Conservation (phyloP, 2,113 vertebrate genomes). For the Acrocephalus kingi region DNA sequence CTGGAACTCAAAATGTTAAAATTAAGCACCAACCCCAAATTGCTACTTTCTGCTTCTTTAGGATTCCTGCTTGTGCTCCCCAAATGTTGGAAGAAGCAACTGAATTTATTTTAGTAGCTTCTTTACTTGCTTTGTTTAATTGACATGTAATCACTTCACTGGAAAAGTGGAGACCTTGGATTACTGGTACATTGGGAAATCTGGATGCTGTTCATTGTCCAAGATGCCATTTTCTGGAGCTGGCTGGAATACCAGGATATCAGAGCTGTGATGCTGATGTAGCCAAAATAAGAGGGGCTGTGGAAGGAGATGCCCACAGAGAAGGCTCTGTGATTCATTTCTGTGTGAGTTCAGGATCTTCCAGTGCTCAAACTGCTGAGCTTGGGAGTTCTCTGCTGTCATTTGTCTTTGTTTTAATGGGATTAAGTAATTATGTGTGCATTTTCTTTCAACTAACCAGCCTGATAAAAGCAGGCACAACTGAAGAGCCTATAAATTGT, state of each 20-base stretch:
- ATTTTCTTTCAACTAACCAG: constrained; percentile 48
- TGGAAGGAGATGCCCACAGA: constrained; percentile 44
- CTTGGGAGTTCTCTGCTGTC: not conserved
- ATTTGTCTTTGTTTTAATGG: constrained; percentile 62
- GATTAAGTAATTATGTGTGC: constrained; percentile 61
- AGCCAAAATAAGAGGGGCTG: constrained; percentile 37
- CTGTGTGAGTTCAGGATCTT: not conserved
- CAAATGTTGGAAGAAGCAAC: not conserved
- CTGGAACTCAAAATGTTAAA: not conserved
- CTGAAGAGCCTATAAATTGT: constrained; percentile 48
- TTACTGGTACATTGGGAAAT: not conserved
- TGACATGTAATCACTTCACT: not conserved
- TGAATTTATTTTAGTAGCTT: not conserved
- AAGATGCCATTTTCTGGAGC: not conserved
- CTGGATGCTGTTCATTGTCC: not conserved
- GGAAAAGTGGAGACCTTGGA: not conserved
- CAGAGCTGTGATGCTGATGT: constrained; percentile 38
- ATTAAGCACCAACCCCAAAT: not conserved
- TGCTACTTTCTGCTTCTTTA: not conserved
- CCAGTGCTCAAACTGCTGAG: constrained; percentile 44
- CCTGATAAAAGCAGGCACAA: constrained; percentile 61
- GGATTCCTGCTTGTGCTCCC: not conserved
- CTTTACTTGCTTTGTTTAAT: not conserved
- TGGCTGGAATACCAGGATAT: not conserved
- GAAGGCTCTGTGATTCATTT: constrained; percentile 32